Base-by-base conservation (phyloP, 2,888 invertebrate species). In the Ennomos quercinarius region DNA sequence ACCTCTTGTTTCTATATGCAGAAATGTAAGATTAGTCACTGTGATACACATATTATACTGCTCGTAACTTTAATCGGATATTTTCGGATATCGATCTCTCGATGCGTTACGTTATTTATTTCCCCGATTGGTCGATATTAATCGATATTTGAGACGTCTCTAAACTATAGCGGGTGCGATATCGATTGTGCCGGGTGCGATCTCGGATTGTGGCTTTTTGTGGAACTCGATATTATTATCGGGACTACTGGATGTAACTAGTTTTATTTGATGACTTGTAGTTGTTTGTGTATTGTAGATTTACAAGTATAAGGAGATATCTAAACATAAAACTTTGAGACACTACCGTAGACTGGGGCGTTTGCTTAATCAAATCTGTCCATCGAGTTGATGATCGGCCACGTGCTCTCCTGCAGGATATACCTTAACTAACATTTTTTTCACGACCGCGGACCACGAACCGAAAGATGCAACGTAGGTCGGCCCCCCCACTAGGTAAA, bases 31-130 rank as follows among this genome's bases (percentile, higher is more conserved):
- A 35, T 53, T 35, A 11, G 27, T 43, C 34, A 53, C 58, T 48
- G 58, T 12, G 6, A 34, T 10, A 42, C n/a, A n/a, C 1, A 40
- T n/a, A 4, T 13, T 47, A 45, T 45, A 13, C 50, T 64, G 70
- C 70, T 73, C 77, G 76, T 79, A 78, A 77, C 76, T 77, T 66
- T 65, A 64, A 74, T 76, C 77, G 78, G 76, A 81, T 80, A 80
- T 73, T 72, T 79, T 78, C 74, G 77, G 78, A 77, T 80, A 76
- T 78, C 77, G 83, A 83, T 83, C 80, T 79, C 65, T 72, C 75
- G 81, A 80, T 76, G 73, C 72, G 74, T 77, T 78, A 67, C 71
- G 80, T 78, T 78, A 82, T 83, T 84, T 83, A 83, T 81, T 79
- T 77, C 78, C 76, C 72, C 75, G 80, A 80, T 78, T 76, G 72